phyloP scores from a whole-genome alignment of 2,113 vertebrate species.

The Gyps fulvus region DNA sequence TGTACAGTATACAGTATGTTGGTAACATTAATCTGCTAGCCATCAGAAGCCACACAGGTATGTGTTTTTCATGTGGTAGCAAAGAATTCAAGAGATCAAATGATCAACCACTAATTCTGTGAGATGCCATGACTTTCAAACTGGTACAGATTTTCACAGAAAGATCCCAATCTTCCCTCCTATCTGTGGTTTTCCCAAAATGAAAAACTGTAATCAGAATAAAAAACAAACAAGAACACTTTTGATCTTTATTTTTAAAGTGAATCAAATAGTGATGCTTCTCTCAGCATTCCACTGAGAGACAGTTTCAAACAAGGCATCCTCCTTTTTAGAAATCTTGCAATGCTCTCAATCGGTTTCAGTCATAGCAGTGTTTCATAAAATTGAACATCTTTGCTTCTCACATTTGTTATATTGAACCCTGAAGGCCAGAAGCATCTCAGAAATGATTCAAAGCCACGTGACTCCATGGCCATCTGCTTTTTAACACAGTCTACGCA shows the following conservation, averaged over 20 bases:
- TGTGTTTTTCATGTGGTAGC: constrained; percentile 56
- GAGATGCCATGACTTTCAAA: constrained; percentile 20
- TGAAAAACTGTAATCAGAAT: not conserved
- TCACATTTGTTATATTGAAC: constrained; percentile 17
- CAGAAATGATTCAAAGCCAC: constrained; percentile 23
- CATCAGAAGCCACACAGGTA: constrained; percentile 47
- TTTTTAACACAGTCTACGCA: constrained; percentile 26
- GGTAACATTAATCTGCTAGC: constrained; percentile 35
- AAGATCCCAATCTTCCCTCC: not conserved
- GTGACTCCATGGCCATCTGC: constrained; percentile 17
- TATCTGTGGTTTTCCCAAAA: not conserved
- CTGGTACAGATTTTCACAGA: not conserved
- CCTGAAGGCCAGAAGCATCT: not conserved
- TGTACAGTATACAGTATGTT: not conserved
- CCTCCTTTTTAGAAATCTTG: not conserved
- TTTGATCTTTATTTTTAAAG: constrained; percentile 8
- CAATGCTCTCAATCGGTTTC: not conserved
- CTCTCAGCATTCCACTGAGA: not conserved
- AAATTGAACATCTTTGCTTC: constrained; percentile 47
- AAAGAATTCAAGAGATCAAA: constrained; percentile 40
- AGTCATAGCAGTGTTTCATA: not conserved
- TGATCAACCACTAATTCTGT: not conserved
- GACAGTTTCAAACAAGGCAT: not conserved
- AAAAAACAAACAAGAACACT: not conserved
- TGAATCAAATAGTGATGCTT: not conserved